Evolutionary conservation across 2,888 invertebrate genomes (phyloP).

Genomic region (Nemotelus pantherinus): DNA sequence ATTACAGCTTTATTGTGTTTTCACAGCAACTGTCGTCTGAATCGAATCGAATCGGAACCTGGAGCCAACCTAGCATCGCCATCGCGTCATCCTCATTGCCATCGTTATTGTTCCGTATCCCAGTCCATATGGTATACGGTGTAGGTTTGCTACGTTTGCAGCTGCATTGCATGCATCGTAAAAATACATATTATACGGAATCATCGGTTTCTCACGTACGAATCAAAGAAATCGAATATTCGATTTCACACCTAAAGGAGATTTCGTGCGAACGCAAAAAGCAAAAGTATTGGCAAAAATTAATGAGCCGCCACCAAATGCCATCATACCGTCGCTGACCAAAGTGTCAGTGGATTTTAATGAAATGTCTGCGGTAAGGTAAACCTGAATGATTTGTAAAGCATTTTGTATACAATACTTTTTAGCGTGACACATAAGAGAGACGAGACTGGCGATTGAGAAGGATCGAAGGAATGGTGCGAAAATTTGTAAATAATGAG

Average conservation of each 20-base stretch:
- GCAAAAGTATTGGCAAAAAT: constrained; percentile 13
- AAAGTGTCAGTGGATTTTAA: constrained; percentile 27
- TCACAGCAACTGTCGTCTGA: not conserved
- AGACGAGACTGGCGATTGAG: no score
- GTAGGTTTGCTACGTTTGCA: not conserved
- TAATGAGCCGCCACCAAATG: no score
- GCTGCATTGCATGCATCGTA: not conserved
- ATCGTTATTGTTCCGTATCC: not conserved
- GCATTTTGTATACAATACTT: constrained; percentile 27
- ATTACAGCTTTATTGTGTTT: not conserved
- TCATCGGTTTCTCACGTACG: constrained; percentile 41
- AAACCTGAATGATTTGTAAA: constrained; percentile 31
- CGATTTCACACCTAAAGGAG: constrained; percentile 39
- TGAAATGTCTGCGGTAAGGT: constrained; percentile 31
- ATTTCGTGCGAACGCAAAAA: constrained; percentile 27
- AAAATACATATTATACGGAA: not conserved
- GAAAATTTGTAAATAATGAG: no score
- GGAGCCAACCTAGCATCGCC: not conserved
- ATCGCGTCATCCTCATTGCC: not conserved
- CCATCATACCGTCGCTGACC: constrained; percentile 21
- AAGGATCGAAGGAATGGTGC: no score
- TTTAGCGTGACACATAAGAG: not conserved
- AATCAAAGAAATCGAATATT: constrained; percentile 37
- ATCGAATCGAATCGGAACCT: not conserved
- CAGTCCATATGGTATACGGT: not conserved